Base-by-base conservation (phyloP, 2,888 invertebrate species). In the Harpagoxenus sublaevis region DNA sequence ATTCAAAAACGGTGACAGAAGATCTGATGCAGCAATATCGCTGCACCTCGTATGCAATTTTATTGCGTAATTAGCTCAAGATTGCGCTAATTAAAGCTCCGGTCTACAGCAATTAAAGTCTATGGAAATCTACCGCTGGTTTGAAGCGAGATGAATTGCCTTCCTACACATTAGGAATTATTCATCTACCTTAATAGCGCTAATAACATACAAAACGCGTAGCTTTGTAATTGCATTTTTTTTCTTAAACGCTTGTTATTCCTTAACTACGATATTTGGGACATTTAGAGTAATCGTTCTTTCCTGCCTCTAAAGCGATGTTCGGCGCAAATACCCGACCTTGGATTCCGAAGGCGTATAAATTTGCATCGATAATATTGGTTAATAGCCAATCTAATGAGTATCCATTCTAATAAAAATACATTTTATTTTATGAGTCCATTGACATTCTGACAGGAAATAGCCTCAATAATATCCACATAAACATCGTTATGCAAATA, bases 71-170 rank as follows among this genome's bases (percentile, higher is more conserved):
- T 77, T 77, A 65, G 8, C 53, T 63, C 53, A 15, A 48, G 39
- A 77, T 77, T 62, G 51, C 12, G 53, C 65, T 51, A 63, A 77
- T 63, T 77, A 45, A 65, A 28, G 51, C 35, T 51, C 15, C 48
- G 18, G 31, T 3, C 10, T 51, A 35, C n/a, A 3, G 23, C 53
- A 65, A 42, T 65, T 78, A 42, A 66, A 42, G 18, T 28, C 77
- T 28, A 28, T 53, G 77, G 65, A 77, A 77, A 77, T 55, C 39
- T 65, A 65, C 42, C 53, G 28, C 18, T 28, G 28, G 10, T 39
- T 65, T 18, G 28, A 65, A 18, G 53, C 28, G 42, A 53, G 18
- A 77, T 23, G 63, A 77, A 51, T 39, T 28, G 39, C 63, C 48
- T 39, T 35, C 23, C 39, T 39, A 23, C 48, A 23, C 48, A 23